Evolutionary conservation across 2,113 vertebrate species (phyloP).

Genomic region (Callithrix jacchus): DNA sequence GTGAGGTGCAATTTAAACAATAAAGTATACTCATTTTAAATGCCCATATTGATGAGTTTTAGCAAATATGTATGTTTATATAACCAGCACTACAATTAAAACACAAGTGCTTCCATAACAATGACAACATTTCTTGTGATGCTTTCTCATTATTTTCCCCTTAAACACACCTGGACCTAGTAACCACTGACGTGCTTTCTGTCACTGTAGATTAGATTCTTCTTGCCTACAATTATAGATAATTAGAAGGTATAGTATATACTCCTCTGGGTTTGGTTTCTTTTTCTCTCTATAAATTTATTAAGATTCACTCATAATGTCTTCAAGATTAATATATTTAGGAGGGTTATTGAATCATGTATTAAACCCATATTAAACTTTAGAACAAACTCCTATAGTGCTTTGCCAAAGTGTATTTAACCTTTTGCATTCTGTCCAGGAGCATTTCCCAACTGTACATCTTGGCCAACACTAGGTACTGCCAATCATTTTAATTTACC

Average conservation of each 20-base stretch:
- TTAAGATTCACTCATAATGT: not conserved
- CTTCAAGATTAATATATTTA: not conserved
- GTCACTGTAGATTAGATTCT: not conserved
- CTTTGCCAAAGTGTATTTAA: not conserved
- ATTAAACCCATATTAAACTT: not conserved
- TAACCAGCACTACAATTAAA: not conserved
- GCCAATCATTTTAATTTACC: not conserved
- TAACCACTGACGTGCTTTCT: not conserved
- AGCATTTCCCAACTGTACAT: not conserved
- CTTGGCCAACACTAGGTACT: not conserved
- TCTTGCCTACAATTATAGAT: not conserved
- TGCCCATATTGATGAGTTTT: not conserved
- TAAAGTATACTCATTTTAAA: not conserved
- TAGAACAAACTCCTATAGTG: not conserved
- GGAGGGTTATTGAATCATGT: not conserved
- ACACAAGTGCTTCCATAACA: not conserved
- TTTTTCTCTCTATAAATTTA: not conserved
- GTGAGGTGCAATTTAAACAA: not conserved
- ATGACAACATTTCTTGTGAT: not conserved
- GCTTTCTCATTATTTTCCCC: not conserved
- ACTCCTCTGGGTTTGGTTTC: not conserved
- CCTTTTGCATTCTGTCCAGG: not conserved
- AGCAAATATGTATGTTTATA: not conserved
- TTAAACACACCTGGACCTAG: not conserved
- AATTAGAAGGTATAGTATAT: not conserved